A percentile compares a stretch with the other conserved stretches of the same genome.
phyloP scores from a whole-genome alignment of 2,888 invertebrate genomes.

The Cylindroiulus punctatus region DNA sequence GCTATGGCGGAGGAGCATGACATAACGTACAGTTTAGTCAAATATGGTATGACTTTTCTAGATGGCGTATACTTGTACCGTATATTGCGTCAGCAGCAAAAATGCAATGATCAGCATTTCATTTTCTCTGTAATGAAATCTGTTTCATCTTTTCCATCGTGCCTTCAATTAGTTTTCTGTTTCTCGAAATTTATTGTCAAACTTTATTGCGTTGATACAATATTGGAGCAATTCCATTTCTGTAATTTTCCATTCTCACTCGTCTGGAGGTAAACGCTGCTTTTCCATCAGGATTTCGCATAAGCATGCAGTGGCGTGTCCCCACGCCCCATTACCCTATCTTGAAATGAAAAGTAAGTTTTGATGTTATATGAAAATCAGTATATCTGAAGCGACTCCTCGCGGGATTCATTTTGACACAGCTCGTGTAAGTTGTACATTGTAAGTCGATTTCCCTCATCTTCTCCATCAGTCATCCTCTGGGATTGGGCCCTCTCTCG shows the following conservation, averaged over 20 bases:
- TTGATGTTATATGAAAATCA: slow-evolving; percentile 52
- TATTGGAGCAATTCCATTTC: background rate
- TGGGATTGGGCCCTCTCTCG: slow-evolving; percentile 41
- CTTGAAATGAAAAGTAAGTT: slow-evolving; percentile 52
- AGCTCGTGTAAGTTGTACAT: slow-evolving; percentile 37
- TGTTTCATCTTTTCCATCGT: background rate
- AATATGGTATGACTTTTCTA: too few species aligned
- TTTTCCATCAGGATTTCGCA: background rate
- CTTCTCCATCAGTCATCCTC: slow-evolving; percentile 42
- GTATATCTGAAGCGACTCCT: slow-evolving; percentile 49
- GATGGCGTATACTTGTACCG: too few species aligned
- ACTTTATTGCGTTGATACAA: background rate
- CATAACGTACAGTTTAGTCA: too few species aligned
- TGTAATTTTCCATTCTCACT: background rate
- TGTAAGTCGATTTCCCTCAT: slow-evolving; percentile 34
- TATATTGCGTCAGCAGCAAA: too few species aligned
- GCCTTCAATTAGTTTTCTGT: background rate
- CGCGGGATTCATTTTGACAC: slow-evolving; percentile 52
- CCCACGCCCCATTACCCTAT: slow-evolving; percentile 48
- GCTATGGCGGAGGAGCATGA: too few species aligned
- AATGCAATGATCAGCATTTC: background rate
- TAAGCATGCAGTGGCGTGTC: background rate
- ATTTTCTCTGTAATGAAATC: background rate
- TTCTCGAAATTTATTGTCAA: background rate
- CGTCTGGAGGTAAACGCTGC: background rate